Evolutionary conservation across 2,888 invertebrate genomes (phyloP).

Genomic region (Dilophus febrilis): DNA sequence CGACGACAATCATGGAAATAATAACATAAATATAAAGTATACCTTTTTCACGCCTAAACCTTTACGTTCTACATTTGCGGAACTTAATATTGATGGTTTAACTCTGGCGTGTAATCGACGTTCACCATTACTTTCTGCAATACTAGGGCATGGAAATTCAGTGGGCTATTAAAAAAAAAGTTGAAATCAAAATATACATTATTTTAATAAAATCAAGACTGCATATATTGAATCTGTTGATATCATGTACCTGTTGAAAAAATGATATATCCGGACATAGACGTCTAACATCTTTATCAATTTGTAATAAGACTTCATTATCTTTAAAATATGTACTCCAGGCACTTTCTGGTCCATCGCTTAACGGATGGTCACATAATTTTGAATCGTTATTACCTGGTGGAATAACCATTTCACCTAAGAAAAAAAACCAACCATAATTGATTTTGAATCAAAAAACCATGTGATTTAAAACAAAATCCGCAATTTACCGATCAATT

Average conservation of each 20-base stretch:
- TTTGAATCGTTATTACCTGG: constrained; percentile 50
- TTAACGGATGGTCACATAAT: constrained; percentile 69
- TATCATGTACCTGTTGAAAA: constrained; percentile 69
- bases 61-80: constrained; percentile 73
- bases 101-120: constrained; percentile 80
- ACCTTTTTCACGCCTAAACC: constrained; percentile 83
- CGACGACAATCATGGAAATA: too few relatives aligned
- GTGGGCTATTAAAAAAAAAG: constrained; percentile 40
- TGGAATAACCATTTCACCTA: constrained; percentile 75
- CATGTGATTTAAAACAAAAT: too few relatives aligned
- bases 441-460: too few relatives aligned
- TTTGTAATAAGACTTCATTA: constrained; percentile 92
- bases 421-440: constrained; percentile 18
- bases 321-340: constrained; percentile 96
- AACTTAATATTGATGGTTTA: constrained; percentile 67
- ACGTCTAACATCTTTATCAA: constrained; percentile 91
- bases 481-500: constrained; percentile 66
- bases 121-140: constrained; percentile 61
- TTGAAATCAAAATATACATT: neutral
- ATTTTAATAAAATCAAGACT: neutral
- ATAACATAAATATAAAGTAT: constrained; percentile 14
- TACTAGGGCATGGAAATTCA: constrained; percentile 69
- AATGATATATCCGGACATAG: constrained; percentile 94
- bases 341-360: constrained; percentile 85
- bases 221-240: too few relatives aligned